Base-by-base conservation (phyloP, 2,113 vertebrate genomes). In the Electrona antarctica region DNA sequence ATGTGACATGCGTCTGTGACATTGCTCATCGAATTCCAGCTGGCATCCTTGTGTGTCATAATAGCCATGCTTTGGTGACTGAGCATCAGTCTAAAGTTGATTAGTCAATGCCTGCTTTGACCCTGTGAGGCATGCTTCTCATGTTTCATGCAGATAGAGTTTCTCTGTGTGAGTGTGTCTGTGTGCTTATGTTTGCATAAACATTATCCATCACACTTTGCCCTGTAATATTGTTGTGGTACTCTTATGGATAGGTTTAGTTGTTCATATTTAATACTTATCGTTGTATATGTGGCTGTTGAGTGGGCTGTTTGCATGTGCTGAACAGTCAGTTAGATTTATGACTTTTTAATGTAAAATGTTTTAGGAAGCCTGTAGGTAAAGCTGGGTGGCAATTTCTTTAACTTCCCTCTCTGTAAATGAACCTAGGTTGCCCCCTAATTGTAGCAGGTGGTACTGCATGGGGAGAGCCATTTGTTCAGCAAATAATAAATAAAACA, bases 371-470 rank as follows among this genome's bases (percentile, higher is more conserved):
- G 41, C 9, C 7, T 1, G 55, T 12, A 47, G 48, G 69, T 41
- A 73, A 7, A 28, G 15, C 33, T 61, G n/a, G 65, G 33, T 58
- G 6, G 4, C 4, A 28, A 64, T 21, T 12, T 57, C 9, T 15
- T 28, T 28, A 41, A 8, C 7, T 11, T 52, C 52, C 6, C 21
- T 21, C 15, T 76, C 12, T 62, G 64, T 77, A 12, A 21, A 73
- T 64, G 62, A 67, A 63, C 49, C 69, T 58, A 73, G 51, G 11
- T 56, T 71, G 83, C 77, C 86, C 74, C 76, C 89, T 83, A 68
- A 55, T 64, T 72, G 78, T 72, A 7, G 61, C 54, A 49, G 11
- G 0, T 4, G 60, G 5, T 65, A 78, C 67, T 88, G 77, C 80
- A 78, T 41, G 60, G 13, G 8, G 0, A 45, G 45, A 29, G 14